Evolutionary conservation across 2,797 vertebrate species (phyloP), one percentile per base, ranked within the genome.

Genomic region (Falco naumanni): DNA sequence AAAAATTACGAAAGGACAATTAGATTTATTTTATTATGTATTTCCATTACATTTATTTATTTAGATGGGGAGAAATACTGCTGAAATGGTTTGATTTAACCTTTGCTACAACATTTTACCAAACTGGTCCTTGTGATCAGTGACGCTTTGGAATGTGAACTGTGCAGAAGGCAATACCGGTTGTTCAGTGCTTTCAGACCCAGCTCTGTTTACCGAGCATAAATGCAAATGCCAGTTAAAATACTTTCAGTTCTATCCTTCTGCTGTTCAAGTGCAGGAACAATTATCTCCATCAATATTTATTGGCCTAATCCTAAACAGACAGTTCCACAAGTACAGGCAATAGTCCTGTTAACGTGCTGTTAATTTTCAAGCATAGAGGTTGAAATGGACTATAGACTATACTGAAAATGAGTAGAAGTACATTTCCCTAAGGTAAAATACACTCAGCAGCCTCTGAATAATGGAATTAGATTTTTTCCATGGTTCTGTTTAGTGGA

Each of bases 251-350:
- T 96, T 97, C 89, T 96, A 93, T 96, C 94, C 56, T 91, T 97
- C 93, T 95, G 66, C 86, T 91, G 75, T 95, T 97, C 92, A 97
- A 98, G 90, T 92, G 89, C 87, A 97, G 93, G 84, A 97, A 97
- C 53, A 91, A 97, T 98, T 97, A 97, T 96, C 89, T 93, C 76
- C 88, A 96, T 97, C 91, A 92, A 90, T 98, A 97, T 97, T 97
- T 97, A 98, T 97, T 97, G 93, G 69, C 37, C 92, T 97, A 91
- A 89, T 97, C 96, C 93, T 96, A 95, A 97, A 94, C 84, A 98
- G 96, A 97, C 61, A 94, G 93, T 93, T 87, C 84, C 93, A 92
- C 53, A n/a, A 88, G 56, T 93, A 63, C 74, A 96, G 91, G 86
- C 93, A 97, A 89, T 93, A 94, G 87, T 94, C 86, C 79, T 95